Evolutionary conservation across 2,113 vertebrate species (phyloP), one percentile per base, ranked within the genome.

Genomic region (Steatornis caripensis): DNA sequence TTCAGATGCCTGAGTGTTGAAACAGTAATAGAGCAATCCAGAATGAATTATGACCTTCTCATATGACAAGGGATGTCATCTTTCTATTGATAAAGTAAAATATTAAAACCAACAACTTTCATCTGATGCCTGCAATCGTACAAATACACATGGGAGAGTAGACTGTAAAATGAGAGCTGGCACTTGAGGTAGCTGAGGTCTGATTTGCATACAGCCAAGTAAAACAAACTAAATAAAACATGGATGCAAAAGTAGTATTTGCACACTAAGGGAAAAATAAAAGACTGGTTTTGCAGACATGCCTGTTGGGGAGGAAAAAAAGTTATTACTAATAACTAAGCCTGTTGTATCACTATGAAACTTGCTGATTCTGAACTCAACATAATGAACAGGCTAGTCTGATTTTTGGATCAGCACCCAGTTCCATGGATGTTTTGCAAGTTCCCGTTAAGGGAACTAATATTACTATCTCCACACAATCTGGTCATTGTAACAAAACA

Each of bases 21-120:
- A 53, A 71, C 17, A 53, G 37, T 76, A 89, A 83, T 70, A 87
- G 51, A 93, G 26, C 46, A 91, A 84, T 86, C n/a, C 87, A 86
- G 54, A 86, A 86, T 81, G 58, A 86, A 75, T 96, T 86, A 92
- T 49, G 22, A 86, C 2, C 5, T 65, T 88, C 66, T 80, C 9
- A 26, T 46, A 68, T 62, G 82, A 77, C 85, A 92, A 88, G 54
- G 29, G 49, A 45, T 80, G 45, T 74, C 58, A 80, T 77, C 58
- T 86, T 91, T 61, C 82, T 90, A 74, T 70, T 88, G 93, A 94
- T 86, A 88, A 91, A 95, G 74, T 86, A 83, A 97, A 94, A 93
- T 91, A 88, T 88, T 97, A 93, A 91, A 94, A 36, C 24, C 8
- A 92, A 36, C 7, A 2, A 72, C 66, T 95, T 94, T 74, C 46